Evolutionary conservation across 30 jellyfish, hydroid and myxozoan species (phyloP).

Genomic region (Mastigias papua): DNA sequence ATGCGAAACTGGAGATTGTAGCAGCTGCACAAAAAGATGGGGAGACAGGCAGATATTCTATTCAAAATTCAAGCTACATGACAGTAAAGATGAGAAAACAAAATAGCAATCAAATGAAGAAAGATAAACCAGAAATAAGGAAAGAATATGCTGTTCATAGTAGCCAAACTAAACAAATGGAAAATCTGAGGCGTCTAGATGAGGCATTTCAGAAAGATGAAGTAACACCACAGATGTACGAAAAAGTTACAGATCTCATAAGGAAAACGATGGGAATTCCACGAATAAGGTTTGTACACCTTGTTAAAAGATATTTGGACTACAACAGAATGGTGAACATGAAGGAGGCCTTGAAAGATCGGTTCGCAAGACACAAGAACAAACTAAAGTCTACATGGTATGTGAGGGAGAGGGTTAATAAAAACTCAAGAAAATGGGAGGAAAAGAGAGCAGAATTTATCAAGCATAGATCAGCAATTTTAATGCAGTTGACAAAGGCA

Average conservation of each 20-base stretch:
- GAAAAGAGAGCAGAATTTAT: conserved; percentile 62
- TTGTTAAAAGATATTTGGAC: conserved; percentile 77
- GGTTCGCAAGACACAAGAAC: conserved; percentile 60
- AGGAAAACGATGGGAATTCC: conserved; percentile 78
- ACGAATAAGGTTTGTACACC: conserved; percentile 70
- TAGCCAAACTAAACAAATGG: conserved; percentile 46
- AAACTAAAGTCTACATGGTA: conserved; percentile 59
- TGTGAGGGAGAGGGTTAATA: conserved; percentile 59
- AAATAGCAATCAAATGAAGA: neutral
- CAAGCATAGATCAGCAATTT: conserved; percentile 31
- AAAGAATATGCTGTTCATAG: conserved; percentile 51
- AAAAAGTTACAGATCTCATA: conserved; percentile 48
- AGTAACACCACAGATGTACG: conserved; percentile 63
- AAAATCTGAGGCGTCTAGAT: conserved; percentile 52
- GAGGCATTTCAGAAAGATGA: conserved; percentile 60
- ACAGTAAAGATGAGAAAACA: no score
- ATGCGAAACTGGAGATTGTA: no score
- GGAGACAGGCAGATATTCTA: no score
- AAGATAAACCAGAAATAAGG: neutral
- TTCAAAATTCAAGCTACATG: no score
- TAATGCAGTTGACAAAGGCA: conserved; percentile 50
- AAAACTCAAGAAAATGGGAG: conserved; percentile 65
- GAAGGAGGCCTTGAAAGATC: conserved; percentile 47
- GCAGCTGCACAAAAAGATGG: no score
- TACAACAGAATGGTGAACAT: conserved; percentile 44